A percentile compares a stretch with the other conserved stretches of the same genome.
Conservation (phyloP, 92 coral and sea anemone genomes). For the Actinostola sp. region DNA sequence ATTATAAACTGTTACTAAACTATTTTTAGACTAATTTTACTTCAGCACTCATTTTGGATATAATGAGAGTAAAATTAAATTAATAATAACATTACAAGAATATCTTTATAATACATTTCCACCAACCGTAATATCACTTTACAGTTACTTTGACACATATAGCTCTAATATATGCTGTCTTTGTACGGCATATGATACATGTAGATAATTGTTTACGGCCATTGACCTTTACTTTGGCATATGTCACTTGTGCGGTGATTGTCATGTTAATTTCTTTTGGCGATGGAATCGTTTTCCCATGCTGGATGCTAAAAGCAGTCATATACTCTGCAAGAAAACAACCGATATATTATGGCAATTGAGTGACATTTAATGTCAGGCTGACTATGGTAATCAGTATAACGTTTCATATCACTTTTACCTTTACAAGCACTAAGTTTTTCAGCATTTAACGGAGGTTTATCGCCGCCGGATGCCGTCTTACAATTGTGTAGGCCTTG, state of each 20-base stretch:
- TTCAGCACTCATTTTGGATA: too few relatives aligned
- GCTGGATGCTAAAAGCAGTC: constrained; percentile 6
- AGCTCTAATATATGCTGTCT: too few relatives aligned
- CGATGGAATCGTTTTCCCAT: constrained; percentile 2
- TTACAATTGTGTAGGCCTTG: constrained; percentile 19
- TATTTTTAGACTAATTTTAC: too few relatives aligned
- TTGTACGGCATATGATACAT: too few relatives aligned
- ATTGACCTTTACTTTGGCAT: constrained; percentile 13
- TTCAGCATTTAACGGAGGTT: not conserved
- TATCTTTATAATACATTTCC: too few relatives aligned
- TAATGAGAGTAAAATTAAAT: not conserved
- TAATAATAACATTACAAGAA: not conserved
- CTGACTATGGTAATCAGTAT: not conserved
- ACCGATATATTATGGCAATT: not conserved
- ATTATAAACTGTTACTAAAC: constrained; percentile 1
- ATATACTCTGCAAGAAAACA: constrained; percentile 7
- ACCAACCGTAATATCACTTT: too few relatives aligned
- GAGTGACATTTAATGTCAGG: not conserved
- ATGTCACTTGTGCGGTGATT: constrained; percentile 13
- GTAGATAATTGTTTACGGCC: constrained; percentile 8
- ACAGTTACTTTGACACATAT: too few relatives aligned
- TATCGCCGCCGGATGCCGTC: not conserved
- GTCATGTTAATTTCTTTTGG: constrained; percentile 13
- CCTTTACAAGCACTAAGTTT: constrained; percentile 20
- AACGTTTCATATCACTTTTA: too few relatives aligned